Percentiles rank a stretch among this genome's conserved stretches.
These are phyloP conservation scores for Lasioglossum zephyrum DNA, from an alignment of 2,888 invertebrate species.

Conservation along the genomic window DNA sequence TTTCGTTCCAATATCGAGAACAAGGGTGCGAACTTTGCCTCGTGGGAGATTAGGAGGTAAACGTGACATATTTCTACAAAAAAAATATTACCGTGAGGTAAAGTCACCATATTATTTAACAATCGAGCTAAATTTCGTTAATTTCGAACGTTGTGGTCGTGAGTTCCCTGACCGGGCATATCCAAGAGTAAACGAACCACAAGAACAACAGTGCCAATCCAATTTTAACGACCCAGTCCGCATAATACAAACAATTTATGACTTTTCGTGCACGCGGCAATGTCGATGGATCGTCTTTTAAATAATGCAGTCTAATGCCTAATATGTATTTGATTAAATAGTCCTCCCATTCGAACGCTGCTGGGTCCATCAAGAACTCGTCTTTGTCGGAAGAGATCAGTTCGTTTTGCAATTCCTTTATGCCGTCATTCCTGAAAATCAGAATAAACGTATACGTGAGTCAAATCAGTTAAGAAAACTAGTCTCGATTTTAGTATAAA, in stretches of 20 bases:
- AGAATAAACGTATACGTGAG: neutral
- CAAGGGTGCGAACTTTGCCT: neutral
- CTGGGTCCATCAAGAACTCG: conserved; percentile 84
- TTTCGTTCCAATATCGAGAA: neutral
- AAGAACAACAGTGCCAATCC: conserved; percentile 63
- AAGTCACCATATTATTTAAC: conserved; percentile 14
- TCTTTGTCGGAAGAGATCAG: conserved; percentile 81
- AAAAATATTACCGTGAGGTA: conserved; percentile 24
- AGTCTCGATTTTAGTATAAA: no score
- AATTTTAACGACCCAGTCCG: conserved; percentile 73
- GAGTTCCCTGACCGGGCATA: conserved; percentile 36
- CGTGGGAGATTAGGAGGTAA: neutral
- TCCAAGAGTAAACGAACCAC: conserved; percentile 77
- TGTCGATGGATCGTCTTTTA: conserved; percentile 92
- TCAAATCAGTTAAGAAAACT: neutral
- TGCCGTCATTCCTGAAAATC: conserved; percentile 75
- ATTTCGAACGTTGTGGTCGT: conserved; percentile 20
- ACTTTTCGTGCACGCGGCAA: conserved; percentile 90
- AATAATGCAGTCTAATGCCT: conserved; percentile 93
- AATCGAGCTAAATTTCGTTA: conserved; percentile 31
- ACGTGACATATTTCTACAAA: neutral
- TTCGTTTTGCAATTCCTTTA: conserved; percentile 69
- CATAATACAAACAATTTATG: conserved; percentile 81
- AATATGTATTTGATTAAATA: conserved; percentile 90
- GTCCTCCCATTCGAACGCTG: conserved; percentile 87